phyloP scores from a whole-genome alignment of 2,113 vertebrate genomes.

The Neotoma lepida region DNA sequence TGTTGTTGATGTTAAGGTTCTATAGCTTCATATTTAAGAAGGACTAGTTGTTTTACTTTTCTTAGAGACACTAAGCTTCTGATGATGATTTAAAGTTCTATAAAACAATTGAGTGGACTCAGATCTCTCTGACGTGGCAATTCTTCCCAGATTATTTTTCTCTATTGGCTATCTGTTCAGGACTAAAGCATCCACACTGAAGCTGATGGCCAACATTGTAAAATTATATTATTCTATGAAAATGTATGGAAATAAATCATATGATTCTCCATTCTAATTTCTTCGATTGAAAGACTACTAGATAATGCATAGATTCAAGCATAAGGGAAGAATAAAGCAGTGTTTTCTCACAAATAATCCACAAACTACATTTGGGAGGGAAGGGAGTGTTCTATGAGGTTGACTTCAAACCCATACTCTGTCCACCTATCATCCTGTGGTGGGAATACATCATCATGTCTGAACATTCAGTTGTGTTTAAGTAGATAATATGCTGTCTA shows the following conservation, averaged over 20 bases:
- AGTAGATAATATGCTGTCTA: background rate
- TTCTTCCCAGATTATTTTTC: constrained; percentile 1
- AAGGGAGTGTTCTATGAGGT: background rate
- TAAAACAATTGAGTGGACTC: background rate
- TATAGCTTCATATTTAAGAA: constrained; percentile 67
- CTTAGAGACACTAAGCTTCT: background rate
- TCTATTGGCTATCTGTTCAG: background rate
- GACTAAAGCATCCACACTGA: background rate
- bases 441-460: too few relatives aligned
- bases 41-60: background rate
- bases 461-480: background rate
- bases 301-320: background rate
- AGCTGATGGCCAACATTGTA: background rate
- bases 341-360: background rate
- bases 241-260: background rate
- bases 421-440: background rate
- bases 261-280: background rate
- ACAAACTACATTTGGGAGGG: background rate
- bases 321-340: constrained; percentile 1
- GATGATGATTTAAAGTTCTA: constrained; percentile 31
- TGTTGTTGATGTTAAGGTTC: constrained; percentile 18
- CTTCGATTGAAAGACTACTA: background rate
- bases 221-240: background rate
- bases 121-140: constrained; percentile 24
- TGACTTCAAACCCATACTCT: background rate